Conservation (phyloP, 2,797 vertebrate species). For the Eupleurogrammus muticus region DNA sequence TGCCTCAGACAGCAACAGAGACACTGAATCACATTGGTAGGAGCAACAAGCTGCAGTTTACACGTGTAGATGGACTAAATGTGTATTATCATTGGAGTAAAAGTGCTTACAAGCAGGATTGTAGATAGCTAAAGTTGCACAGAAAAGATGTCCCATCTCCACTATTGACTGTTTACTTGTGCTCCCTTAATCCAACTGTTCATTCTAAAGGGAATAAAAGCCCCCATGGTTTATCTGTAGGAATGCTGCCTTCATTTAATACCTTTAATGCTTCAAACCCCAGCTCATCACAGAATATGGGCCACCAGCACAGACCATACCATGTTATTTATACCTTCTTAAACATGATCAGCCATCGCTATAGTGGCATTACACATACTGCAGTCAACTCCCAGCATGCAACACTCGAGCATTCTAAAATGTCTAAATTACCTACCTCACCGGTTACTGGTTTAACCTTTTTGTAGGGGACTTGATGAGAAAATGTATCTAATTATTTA, state of each 20-base stretch:
- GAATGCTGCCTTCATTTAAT: background rate
- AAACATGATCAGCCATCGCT: no score
- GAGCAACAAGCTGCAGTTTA: background rate
- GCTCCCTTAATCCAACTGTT: constrained; percentile 9
- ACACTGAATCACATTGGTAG: constrained; percentile 17
- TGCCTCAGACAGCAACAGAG: constrained; percentile 14
- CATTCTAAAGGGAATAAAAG: background rate
- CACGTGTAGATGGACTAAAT: constrained; percentile 5
- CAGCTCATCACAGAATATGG: no score
- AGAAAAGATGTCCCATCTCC: background rate
- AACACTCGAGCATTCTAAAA: no score
- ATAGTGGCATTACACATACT: no score
- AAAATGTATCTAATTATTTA: no score
- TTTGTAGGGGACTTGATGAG: no score
- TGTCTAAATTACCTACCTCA: no score
- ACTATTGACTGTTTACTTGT: background rate
- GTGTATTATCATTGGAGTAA: background rate
- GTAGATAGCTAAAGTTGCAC: background rate
- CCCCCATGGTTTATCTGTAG: background rate
- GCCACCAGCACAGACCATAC: no score
- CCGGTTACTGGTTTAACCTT: no score
- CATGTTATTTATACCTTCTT: no score
- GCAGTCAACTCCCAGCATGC: no score
- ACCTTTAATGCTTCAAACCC: background rate
- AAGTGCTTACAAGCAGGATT: background rate